Evolutionary conservation across 2,888 invertebrate species (phyloP).

Genomic region (Germaria angustata): DNA sequence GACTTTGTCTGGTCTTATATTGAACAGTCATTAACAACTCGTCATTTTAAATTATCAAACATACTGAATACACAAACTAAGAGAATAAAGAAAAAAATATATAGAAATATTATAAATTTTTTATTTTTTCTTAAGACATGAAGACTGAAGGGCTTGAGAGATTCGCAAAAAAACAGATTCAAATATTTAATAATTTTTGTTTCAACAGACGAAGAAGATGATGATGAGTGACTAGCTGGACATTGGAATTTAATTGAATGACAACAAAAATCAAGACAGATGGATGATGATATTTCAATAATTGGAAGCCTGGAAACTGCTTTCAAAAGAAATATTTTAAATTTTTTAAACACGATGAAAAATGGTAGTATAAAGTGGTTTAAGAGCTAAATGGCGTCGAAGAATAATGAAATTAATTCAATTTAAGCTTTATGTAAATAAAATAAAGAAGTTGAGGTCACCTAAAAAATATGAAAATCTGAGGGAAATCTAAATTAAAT

Average conservation of each 20-base stretch:
- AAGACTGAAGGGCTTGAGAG: conserved; percentile 11
- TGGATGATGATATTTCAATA: background rate
- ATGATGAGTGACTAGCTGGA: background rate
- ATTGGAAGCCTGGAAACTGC: background rate
- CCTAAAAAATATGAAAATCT: too few relatives aligned
- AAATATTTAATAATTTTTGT: conserved; percentile 10
- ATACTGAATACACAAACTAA: conserved; percentile 19
- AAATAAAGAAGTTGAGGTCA: too few relatives aligned
- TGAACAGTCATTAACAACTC: conserved; percentile 64
- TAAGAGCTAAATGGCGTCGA: background rate
- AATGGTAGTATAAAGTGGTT: background rate
- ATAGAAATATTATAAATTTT: conserved; percentile 41
- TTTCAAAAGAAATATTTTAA: background rate
- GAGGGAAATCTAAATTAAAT: too few relatives aligned
- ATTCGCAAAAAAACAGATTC: background rate
- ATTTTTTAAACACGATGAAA: background rate
- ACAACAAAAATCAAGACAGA: background rate
- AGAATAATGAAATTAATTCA: background rate
- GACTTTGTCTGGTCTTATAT: conserved; percentile 44
- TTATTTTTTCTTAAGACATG: conserved; percentile 43
- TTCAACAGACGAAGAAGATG: background rate
- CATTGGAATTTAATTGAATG: conserved; percentile 27
- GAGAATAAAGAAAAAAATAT: background rate
- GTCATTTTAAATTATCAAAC: conserved; percentile 61
- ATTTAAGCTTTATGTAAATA: too few relatives aligned